These are phyloP conservation scores for Lethocerus indicus DNA, from an alignment of 1,140 invertebrate species.

Conservation along the genomic window DNA sequence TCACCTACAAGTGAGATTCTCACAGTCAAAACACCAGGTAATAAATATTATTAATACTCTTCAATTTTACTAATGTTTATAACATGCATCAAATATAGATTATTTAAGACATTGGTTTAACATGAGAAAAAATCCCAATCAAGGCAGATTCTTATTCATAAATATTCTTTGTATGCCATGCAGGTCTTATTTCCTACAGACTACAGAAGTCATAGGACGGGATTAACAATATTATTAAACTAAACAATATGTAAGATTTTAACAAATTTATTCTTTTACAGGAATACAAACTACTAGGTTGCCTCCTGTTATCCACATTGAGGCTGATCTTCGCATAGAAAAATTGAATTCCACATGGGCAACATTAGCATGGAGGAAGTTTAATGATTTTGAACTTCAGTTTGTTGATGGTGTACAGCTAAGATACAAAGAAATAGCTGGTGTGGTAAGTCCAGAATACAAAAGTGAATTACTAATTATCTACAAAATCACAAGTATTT, in stretches of 20 bases:
- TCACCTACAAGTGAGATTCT: slow-evolving; percentile 55
- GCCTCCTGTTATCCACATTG: slow-evolving; percentile 44
- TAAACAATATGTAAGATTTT: no score
- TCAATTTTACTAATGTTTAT: no score
- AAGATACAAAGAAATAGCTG: slow-evolving; percentile 49
- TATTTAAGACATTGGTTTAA: no score
- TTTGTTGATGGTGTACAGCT: slow-evolving; percentile 55
- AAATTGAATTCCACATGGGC: slow-evolving; percentile 62
- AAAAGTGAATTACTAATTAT: no score
- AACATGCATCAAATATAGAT: no score
- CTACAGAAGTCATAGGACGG: no score
- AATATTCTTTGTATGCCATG: no score
- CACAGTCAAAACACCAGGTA: slow-evolving; percentile 40
- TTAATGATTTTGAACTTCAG: slow-evolving; percentile 57
- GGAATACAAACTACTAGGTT: slow-evolving; percentile 29
- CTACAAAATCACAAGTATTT: background rate
- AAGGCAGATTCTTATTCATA: no score
- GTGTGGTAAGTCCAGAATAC: slow-evolving; percentile 28
- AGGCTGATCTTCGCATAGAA: slow-evolving; percentile 50
- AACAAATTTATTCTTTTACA: no score
- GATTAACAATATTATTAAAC: no score
- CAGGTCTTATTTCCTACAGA: no score
- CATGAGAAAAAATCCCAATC: no score
- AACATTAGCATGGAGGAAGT: slow-evolving; percentile 62
- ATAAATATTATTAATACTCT: background rate